phyloP scores from a whole-genome alignment of 2,888 invertebrate species.

The Candidula unifasciata region DNA sequence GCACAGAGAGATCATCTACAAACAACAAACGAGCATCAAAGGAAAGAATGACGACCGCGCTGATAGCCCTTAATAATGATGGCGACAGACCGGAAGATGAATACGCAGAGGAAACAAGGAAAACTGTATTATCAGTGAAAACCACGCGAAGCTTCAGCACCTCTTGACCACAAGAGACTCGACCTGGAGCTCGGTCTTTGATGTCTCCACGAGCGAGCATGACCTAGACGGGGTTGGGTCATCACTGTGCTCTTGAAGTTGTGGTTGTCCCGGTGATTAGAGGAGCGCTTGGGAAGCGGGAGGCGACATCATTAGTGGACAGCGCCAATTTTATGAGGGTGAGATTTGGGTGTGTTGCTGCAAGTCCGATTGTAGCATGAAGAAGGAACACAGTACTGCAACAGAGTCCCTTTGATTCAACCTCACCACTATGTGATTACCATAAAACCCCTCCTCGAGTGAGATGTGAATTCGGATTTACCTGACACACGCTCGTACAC shows the following conservation, averaged over 20 bases:
- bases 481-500: too few relatives aligned
- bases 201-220: slow-evolving; percentile 13
- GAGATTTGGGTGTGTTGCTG: too few relatives aligned
- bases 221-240: neutral
- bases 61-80: neutral
- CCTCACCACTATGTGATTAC: too few relatives aligned
- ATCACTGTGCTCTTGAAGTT: slow-evolving; percentile 15
- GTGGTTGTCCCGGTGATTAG: slow-evolving; percentile 34
- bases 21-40: slow-evolving; percentile 15
- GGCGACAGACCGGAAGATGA: slow-evolving; percentile 6
- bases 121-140: neutral
- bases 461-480: too few relatives aligned
- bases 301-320: neutral
- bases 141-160: slow-evolving; percentile 18
- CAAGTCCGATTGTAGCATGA: too few relatives aligned
- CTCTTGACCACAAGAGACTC: slow-evolving; percentile 30
- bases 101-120: neutral
- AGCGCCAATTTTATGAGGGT: too few relatives aligned
- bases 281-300: neutral
- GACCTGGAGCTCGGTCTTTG: slow-evolving; percentile 6
- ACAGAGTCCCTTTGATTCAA: too few relatives aligned
- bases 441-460: too few relatives aligned
- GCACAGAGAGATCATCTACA: slow-evolving; percentile 4
- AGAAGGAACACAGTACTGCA: too few relatives aligned
- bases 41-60: neutral